Percentiles rank a stretch among this genome's conserved stretches.
These are phyloP conservation scores for Drosophila paucipuncta DNA, from an alignment of 2,888 invertebrate species.

Conservation along the genomic window DNA sequence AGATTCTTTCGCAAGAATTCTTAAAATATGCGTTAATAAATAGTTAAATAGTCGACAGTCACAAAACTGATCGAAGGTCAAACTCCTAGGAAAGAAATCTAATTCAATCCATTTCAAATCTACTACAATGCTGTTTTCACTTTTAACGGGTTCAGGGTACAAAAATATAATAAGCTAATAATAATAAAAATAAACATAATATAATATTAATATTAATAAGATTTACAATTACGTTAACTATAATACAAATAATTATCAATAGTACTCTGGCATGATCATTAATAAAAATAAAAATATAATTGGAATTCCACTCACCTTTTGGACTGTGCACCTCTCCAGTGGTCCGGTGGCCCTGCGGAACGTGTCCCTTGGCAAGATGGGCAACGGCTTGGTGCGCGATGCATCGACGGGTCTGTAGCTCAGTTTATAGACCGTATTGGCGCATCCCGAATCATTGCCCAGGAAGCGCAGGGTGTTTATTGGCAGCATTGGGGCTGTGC, in stretches of 20 bases:
- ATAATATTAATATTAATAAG: neutral
- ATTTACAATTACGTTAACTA: neutral
- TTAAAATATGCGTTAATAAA: too few relatives aligned
- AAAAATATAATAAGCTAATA: too few relatives aligned
- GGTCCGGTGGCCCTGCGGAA: conserved; percentile 73
- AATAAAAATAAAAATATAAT: neutral
- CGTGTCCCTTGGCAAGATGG: conserved; percentile 76
- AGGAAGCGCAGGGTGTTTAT: conserved; percentile 72
- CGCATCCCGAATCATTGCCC: conserved; percentile 76
- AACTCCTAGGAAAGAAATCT: too few relatives aligned
- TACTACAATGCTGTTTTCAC: too few relatives aligned
- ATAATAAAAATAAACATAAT: too few relatives aligned
- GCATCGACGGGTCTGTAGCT: conserved; percentile 82
- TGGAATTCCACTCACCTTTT: conserved; percentile 71
- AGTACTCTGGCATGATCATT: neutral
- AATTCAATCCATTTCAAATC: too few relatives aligned
- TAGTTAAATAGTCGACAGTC: too few relatives aligned
- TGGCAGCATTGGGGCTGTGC: conserved; percentile 70
- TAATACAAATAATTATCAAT: neutral
- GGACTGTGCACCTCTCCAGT: conserved; percentile 83
- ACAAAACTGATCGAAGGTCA: too few relatives aligned
- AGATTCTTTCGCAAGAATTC: too few relatives aligned
- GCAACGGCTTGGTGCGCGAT: conserved; percentile 69
- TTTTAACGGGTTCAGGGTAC: too few relatives aligned
- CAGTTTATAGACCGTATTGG: conserved; percentile 82